phyloP scores from a whole-genome alignment of 2,113 vertebrate species.

The Clupea harengus region DNA sequence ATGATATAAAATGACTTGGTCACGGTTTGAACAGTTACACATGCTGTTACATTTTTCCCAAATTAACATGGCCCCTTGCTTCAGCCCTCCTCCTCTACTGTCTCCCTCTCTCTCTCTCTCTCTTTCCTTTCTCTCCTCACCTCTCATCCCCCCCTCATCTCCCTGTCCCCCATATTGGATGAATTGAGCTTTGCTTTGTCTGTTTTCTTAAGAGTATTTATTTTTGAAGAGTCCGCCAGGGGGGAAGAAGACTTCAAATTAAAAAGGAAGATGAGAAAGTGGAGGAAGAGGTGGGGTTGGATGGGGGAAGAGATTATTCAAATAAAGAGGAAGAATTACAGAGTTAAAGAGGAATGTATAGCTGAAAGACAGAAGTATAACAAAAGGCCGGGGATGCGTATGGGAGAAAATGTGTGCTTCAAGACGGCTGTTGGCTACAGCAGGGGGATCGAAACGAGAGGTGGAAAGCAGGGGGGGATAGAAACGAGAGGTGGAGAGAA shows the following conservation, averaged over 20 bases:
- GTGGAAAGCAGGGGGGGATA: not conserved
- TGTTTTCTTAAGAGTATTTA: slow-evolving; percentile 44
- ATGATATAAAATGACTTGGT: slow-evolving; percentile 83
- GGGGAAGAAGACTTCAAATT: slow-evolving; percentile 51
- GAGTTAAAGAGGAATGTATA: slow-evolving; percentile 29
- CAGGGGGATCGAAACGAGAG: not conserved
- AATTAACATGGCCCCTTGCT: slow-evolving; percentile 82
- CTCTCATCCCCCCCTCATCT: slow-evolving; percentile 49
- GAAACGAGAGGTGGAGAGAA: slow-evolving; percentile 24
- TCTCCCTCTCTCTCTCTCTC: slow-evolving; percentile 42
- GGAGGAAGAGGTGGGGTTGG: slow-evolving; percentile 42
- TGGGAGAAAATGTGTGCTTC: slow-evolving; percentile 36
- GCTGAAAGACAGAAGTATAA: slow-evolving; percentile 16
- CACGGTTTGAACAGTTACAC: slow-evolving; percentile 84
- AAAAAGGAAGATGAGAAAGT: slow-evolving; percentile 54
- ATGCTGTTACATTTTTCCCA: slow-evolving; percentile 85
- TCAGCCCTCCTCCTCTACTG: slow-evolving; percentile 62
- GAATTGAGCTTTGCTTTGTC: slow-evolving; percentile 36
- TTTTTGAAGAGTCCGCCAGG: slow-evolving; percentile 44
- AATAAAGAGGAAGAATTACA: slow-evolving; percentile 68
- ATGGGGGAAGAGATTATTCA: slow-evolving; percentile 64
- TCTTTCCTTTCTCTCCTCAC: slow-evolving; percentile 40
- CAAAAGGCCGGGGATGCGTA: slow-evolving; percentile 14
- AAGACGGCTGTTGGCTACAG: not conserved
- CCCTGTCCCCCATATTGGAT: slow-evolving; percentile 32